Percentiles rank a stretch among this genome's conserved stretches.
Conservation (phyloP, 2,888 invertebrate species). For the Hypomecis punctinalis region DNA sequence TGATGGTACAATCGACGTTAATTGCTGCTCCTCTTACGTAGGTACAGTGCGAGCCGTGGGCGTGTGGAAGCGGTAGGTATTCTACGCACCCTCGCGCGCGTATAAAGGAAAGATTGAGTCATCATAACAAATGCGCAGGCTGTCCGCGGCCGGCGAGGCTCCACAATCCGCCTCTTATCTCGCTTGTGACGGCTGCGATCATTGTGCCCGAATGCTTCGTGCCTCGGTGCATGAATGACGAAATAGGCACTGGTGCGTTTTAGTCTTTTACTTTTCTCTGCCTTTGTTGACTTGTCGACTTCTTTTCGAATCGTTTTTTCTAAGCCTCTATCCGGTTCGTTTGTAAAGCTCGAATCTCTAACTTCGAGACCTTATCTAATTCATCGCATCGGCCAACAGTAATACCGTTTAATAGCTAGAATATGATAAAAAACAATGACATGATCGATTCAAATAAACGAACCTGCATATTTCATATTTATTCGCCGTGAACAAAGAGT, state of each 20-base stretch:
- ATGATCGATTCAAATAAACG: constrained; percentile 48
- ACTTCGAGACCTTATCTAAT: constrained; percentile 78
- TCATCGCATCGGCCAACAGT: constrained; percentile 63
- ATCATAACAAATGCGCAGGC: constrained; percentile 82
- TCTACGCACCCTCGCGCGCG: constrained; percentile 54
- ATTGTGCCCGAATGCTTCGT: constrained; percentile 78
- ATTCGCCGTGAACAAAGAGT: constrained; percentile 36
- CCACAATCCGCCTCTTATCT: constrained; percentile 74
- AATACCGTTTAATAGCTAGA: constrained; percentile 54
- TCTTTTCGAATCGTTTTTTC: constrained; percentile 75
- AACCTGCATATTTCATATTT: constrained; percentile 44
- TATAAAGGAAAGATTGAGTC: constrained; percentile 83
- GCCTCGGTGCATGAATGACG: constrained; percentile 74
- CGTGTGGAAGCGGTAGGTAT: constrained; percentile 50
- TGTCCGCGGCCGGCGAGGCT: constrained; percentile 66
- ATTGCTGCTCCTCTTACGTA: constrained; percentile 80
- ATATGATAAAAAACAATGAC: constrained; percentile 55
- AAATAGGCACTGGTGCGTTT: constrained; percentile 66
- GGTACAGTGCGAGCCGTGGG: constrained; percentile 59
- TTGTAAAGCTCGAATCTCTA: constrained; percentile 70
- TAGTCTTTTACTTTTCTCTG: constrained; percentile 74
- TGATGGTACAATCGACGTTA: constrained; percentile 74
- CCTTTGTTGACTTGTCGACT: constrained; percentile 81
- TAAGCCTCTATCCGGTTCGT: constrained; percentile 68
- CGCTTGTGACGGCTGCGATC: constrained; percentile 80